phyloP scores from a whole-genome alignment of 2,797 vertebrate genomes.

The Acipenser ruthenus region DNA sequence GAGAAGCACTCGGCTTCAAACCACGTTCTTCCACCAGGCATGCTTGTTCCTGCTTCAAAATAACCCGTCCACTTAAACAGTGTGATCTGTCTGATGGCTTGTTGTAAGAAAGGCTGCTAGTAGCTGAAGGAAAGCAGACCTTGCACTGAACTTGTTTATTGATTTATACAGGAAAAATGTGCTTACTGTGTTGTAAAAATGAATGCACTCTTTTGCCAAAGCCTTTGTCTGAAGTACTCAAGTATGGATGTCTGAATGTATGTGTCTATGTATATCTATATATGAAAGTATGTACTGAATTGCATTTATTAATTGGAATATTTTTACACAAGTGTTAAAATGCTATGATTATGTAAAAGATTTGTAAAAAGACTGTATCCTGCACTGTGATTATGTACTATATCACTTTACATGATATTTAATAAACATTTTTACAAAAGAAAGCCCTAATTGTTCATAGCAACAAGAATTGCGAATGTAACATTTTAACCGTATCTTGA shows the following conservation, averaged over 20 bases:
- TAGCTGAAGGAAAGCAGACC: conserved; percentile 48
- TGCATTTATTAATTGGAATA: conserved; percentile 59
- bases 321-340: conserved; percentile 30
- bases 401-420: conserved; percentile 58
- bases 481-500: too few relatives aligned
- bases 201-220: conserved; percentile 67
- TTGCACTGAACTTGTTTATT: conserved; percentile 59
- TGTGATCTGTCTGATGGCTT: too few relatives aligned
- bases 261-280: conserved; percentile 53
- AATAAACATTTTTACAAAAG: conserved; percentile 51
- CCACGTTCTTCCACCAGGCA: conserved; percentile 45
- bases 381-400: conserved; percentile 64
- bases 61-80: conserved; percentile 25
- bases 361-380: conserved; percentile 61
- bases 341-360: conserved; percentile 48
- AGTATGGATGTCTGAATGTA: conserved; percentile 61
- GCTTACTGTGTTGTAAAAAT: conserved; percentile 53
- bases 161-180: conserved; percentile 34
- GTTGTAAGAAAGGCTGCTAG: conserved; percentile 49
- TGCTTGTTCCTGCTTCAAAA: conserved; percentile 51
- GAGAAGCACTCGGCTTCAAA: conserved; percentile 44
- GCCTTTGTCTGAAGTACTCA: conserved; percentile 48
- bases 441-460: too few relatives aligned
- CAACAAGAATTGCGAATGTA: too few relatives aligned
- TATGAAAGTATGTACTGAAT: conserved; percentile 64